phyloP scores from a whole-genome alignment of 2,888 invertebrate species.

The Gerris lacustris region DNA sequence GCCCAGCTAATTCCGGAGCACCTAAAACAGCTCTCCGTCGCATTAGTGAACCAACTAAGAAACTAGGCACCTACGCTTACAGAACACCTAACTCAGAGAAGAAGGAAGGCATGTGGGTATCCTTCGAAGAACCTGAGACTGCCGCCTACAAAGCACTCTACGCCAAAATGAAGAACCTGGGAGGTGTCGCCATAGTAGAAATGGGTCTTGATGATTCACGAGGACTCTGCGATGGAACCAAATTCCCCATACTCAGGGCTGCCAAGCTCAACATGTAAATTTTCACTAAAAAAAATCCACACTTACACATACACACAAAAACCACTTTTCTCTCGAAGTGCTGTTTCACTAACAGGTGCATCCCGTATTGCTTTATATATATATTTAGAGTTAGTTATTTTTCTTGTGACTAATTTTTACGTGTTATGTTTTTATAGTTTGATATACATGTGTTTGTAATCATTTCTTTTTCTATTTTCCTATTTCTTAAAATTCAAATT shows the following conservation, averaged over 20 bases:
- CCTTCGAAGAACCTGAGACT: conserved; percentile 70
- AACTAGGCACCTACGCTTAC: conserved; percentile 66
- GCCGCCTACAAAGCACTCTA: conserved; percentile 66
- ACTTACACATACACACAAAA: too few species aligned
- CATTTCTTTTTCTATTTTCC: too few species aligned
- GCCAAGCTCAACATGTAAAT: conserved; percentile 46
- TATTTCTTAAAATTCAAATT: too few species aligned
- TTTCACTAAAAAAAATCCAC: neutral
- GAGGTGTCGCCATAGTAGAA: conserved; percentile 63
- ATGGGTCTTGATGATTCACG: conserved; percentile 70
- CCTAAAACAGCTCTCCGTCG: conserved; percentile 46
- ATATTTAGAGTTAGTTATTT: too few species aligned
- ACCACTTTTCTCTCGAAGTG: too few species aligned
- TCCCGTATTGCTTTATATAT: too few species aligned
- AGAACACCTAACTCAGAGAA: conserved; percentile 43
- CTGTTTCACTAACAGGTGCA: too few species aligned
- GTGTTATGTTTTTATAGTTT: too few species aligned
- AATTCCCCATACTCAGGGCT: conserved; percentile 63
- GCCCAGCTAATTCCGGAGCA: conserved; percentile 43
- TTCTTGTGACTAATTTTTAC: too few species aligned
- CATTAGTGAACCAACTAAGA: conserved; percentile 66
- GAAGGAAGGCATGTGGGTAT: conserved; percentile 64
- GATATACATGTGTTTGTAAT: too few species aligned
- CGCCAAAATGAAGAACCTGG: conserved; percentile 58
- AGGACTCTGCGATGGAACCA: conserved; percentile 59